Evolutionary conservation across 2,888 invertebrate species (phyloP).

Genomic region (Scrobipalpa atriplicella): DNA sequence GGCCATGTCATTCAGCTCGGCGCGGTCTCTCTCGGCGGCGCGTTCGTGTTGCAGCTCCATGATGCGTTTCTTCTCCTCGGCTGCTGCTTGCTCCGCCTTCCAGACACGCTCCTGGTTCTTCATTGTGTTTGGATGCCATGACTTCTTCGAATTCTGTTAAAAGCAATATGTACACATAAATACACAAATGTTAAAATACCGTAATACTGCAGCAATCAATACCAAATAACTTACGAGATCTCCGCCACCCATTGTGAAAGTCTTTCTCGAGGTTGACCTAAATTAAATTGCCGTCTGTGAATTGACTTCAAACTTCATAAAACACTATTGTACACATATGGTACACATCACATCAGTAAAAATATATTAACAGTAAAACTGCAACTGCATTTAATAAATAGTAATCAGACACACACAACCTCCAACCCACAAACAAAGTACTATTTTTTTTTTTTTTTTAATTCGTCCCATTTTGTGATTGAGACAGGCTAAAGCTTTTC

Average conservation of each 20-base stretch:
- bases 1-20: constrained; percentile 85
- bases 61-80: constrained; percentile 86
- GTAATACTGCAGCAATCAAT: not conserved
- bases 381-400: too few relatives aligned
- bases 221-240: constrained; percentile 59
- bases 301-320: too few relatives aligned
- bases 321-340: too few relatives aligned
- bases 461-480: too few relatives aligned
- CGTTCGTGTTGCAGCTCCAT: constrained; percentile 86
- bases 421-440: too few relatives aligned
- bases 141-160: constrained; percentile 88
- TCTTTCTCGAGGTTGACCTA: not conserved
- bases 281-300: too few relatives aligned
- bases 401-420: too few relatives aligned
- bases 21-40: constrained; percentile 84
- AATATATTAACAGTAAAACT: too few relatives aligned
- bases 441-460: too few relatives aligned
- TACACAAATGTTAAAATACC: not conserved
- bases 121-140: constrained; percentile 91
- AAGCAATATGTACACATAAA: not conserved
- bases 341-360: too few relatives aligned
- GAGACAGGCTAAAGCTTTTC: too few relatives aligned
- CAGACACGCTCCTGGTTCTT: constrained; percentile 90
- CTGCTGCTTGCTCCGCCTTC: constrained; percentile 89
- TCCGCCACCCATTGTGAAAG: constrained; percentile 69